Evolutionary conservation across 1,140 invertebrate species (phyloP), one percentile per base, ranked within the genome.

Genomic region (Agraylea sexmaculata): DNA sequence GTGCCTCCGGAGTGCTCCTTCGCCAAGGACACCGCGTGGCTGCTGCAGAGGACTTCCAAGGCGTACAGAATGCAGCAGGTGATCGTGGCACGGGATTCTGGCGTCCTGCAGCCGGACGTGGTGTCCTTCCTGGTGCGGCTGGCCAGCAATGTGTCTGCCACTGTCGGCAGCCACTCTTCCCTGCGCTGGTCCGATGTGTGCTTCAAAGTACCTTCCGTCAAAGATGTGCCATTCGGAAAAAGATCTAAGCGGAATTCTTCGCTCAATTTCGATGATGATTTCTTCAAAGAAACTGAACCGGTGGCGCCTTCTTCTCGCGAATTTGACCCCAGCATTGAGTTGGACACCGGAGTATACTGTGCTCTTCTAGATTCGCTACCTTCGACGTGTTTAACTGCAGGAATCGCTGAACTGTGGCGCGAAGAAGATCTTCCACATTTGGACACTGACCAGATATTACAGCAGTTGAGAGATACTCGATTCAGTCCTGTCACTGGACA

Each of bases 371-470:
- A 73, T 39, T 69, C 50, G 32, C 65, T 80, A 44, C 62, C 69
- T 25, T 59, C 56, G 33, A 66, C 62, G 23, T 86, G 82, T 51
- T 64, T 75, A 28, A 53, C 76, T 41, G 59, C 67, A 43, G 83
- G 74, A 59, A 66, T 84, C 45, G 56, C 81, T 33, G 79, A 84
- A 53, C 60, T 86, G 42, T 86, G 79, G 79, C 64, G 73, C 18
- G 47, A 73, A 34, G 71, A 82, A 40, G 77, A 84, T 46, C 52
- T 82, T 8, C 51, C 58, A 6, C 70, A 65, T 50, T 53, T 84
- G 20, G 80, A 83, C 58, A 56, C 57, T 22, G n/a, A n/a, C n/a
- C n/a, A n/a, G n/a, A n/a, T n/a, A n/a, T n/a, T n/a, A n/a, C n/a
- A n/a, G n/a, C n/a, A n/a, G n/a, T n/a, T n/a, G n/a, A n/a, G n/a